phyloP scores from a whole-genome alignment of 2,888 invertebrate genomes.

The Callyntrura sp. region DNA sequence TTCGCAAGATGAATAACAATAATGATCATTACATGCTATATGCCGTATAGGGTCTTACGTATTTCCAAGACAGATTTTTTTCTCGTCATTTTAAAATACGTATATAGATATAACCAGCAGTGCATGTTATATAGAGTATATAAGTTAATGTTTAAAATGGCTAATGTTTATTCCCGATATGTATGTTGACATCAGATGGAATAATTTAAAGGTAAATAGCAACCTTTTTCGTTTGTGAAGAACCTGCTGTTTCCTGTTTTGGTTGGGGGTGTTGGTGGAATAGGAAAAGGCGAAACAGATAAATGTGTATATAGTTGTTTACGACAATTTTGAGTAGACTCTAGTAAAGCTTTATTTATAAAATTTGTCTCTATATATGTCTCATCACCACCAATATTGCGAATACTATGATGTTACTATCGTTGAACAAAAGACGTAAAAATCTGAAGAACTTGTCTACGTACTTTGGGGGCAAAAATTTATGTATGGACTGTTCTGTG shows the following conservation, averaged over 20 bases:
- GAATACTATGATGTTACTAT: slow-evolving; percentile 12
- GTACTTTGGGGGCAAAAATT: not conserved
- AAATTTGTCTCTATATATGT: not conserved
- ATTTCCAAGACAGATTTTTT: slow-evolving; percentile 30
- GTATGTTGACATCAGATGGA: slow-evolving; percentile 3
- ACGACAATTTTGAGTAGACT: not conserved
- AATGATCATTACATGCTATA: slow-evolving; percentile 13
- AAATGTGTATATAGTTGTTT: not conserved
- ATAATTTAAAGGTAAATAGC: not conserved
- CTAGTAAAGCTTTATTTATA: not conserved
- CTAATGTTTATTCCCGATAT: not conserved
- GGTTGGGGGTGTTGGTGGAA: not conserved
- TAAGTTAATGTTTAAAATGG: not conserved
- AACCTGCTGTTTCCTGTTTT: not conserved
- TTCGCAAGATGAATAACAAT: not conserved
- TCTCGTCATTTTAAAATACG: not conserved
- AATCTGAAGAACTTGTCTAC: not conserved
- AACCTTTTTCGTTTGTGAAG: not conserved
- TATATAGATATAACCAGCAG: not conserved
- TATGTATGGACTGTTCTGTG: not conserved
- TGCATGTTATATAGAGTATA: not conserved
- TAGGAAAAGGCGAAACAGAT: not conserved
- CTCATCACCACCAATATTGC: not conserved
- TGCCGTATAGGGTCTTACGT: not conserved
- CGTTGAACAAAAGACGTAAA: not conserved